Base-by-base conservation (phyloP, 2,797 vertebrate species). In the Siniperca obscura region DNA sequence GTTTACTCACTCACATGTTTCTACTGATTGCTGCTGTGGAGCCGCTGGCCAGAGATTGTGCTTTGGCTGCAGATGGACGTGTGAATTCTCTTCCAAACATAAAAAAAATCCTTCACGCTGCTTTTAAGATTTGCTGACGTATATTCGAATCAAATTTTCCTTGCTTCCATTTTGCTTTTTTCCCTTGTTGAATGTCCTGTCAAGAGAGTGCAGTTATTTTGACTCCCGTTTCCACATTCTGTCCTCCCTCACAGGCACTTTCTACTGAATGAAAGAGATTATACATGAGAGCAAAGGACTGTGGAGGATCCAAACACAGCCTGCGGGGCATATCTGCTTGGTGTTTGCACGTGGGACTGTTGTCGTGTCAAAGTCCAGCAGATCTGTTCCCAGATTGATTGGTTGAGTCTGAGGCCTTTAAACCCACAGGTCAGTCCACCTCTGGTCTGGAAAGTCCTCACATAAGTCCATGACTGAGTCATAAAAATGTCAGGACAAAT, bases 21-120 rank as follows among this genome's bases (percentile, higher is more conserved):
- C 86, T 61, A 17, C 65, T 86, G 83, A 87, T 84, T 84, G 67
- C 83, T 79, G 82, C 71, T 74, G 70, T 27, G 25, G 61, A 72
- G 76, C 53, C 52, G 53, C 76, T 44, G 80, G 76, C 77, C 69
- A 69, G n/a, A 73, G 72, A 70, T 80, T 79, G 68, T 66, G 81
- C 78, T 88, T 72, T 90, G 86, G 84, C 86, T 80, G 40, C 76
- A 73, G 21, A 80, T 3, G 34, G 48, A 74, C 17, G 52, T 70
- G 64, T 69, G 64, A 82, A 82, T 74, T 82, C 71, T 36, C 48
- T 38, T 80, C 55, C 70, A 70, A 77, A 82, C 30, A 30, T 55
- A 17, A 62, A 55, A n/a, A 25, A 65, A 46, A 46, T 7, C 21
- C 52, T 21, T 62, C 14, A 10, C 22, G 2, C 46, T 70, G 21